Evolutionary conservation across 2,113 vertebrate species (phyloP).

Genomic region (Hiodon alosoides): DNA sequence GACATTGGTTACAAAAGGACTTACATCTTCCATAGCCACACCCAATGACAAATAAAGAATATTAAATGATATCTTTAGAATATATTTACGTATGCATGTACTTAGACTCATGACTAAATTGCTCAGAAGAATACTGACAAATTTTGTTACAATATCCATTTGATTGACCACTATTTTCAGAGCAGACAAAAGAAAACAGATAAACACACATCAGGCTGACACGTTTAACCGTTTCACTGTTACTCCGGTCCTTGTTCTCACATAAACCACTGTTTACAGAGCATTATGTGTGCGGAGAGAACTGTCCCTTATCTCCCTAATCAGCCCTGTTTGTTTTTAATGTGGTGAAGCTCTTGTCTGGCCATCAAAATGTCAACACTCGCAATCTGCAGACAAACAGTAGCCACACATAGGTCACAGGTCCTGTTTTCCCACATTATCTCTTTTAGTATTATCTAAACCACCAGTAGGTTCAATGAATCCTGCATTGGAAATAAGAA

Average conservation of each 20-base stretch:
- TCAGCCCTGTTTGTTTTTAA: neutral
- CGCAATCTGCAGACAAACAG: neutral
- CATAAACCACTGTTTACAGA: too few relatives aligned
- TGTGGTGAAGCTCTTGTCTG: neutral
- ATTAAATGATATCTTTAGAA: neutral
- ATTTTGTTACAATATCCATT: neutral
- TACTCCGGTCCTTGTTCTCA: too few relatives aligned
- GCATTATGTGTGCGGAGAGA: too few relatives aligned
- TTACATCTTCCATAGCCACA: neutral
- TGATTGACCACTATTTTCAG: neutral
- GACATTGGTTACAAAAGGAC: too few relatives aligned
- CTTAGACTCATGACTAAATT: slow-evolving; percentile 1
- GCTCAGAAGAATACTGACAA: neutral
- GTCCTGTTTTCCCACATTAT: neutral
- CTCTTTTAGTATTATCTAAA: too few relatives aligned
- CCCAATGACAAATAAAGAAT: neutral
- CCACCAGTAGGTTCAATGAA: too few relatives aligned
- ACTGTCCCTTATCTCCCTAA: neutral
- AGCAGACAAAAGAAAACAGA: neutral
- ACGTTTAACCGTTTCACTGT: too few relatives aligned
- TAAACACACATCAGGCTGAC: too few relatives aligned
- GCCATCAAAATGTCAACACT: neutral
- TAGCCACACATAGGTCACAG: neutral
- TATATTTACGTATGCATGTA: neutral
- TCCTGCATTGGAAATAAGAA: too few relatives aligned